Base-by-base conservation (phyloP, 53 echinoderm and acorn worm species). In the Apostichopus leukothele region DNA sequence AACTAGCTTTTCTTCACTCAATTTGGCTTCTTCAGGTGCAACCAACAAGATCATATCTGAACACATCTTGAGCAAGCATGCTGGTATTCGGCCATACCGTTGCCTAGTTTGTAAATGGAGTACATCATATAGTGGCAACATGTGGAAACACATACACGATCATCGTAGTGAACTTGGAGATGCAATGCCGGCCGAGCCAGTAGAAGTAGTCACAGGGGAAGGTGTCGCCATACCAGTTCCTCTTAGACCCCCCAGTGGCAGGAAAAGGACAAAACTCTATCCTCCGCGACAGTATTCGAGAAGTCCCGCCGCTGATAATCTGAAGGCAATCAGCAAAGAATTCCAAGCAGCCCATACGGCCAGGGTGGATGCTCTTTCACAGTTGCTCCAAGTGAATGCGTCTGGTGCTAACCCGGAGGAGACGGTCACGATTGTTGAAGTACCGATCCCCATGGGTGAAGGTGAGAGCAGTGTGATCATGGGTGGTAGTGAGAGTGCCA, bases 131-230 rank as follows among this genome's bases (percentile, higher is more conserved):
- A 97, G 97, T 83, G 97, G 97, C 9, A 97, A 97, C 81, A 95
- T 97, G 95, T 97, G 97, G 97, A 97, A 97, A 88, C 97, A 97
- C 76, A 90, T 97, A 88, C 92, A 94, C 79, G 88, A 87, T 27
- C 97, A 97, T 84, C 91, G 91, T 61, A 91, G 94, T 60, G 94
- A 94, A 75, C 93, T 90, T 21, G 93, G 93, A 10, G 91, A 91
- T 77, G 83, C 81, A 67, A 93, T 93, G 90, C 93, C 93, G 1
- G 90, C 89, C 52, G 88, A 78, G 66, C 90, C 93, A 21, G 87
- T 91, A 50, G 76, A 91, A 55, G 88, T 92, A 71, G 53, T 90
- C 57, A 86, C 90, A 53, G 53, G 73, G 78, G 90, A 92, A 25
- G 87, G 87, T 1, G 85, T 84, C 53, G 51, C 89, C 74, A 86